Evolutionary conservation across 2,113 vertebrate species (phyloP), one percentile per base, ranked within the genome.

Genomic region (Octodon degus): DNA sequence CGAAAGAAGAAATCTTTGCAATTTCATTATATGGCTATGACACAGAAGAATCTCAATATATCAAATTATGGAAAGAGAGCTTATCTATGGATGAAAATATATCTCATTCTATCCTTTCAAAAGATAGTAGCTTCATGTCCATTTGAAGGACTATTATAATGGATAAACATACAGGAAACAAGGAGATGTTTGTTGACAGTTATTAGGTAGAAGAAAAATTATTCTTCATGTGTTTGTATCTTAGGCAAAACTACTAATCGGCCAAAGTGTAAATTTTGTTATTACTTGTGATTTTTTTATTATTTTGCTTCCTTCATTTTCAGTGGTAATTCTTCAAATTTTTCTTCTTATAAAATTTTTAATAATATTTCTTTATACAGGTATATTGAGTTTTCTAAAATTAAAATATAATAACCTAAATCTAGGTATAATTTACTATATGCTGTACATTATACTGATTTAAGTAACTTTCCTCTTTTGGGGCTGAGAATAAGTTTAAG

Each of bases 161-260:
- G 86, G 5, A 96, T 0, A 8, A 25, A 72, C 27, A 83, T 30
- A 4, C 9, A 91, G 25, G 76, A 90, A 63, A 19, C 88, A 60
- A 76, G 40, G 40, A 87, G 90, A 79, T 58, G 4, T n/a, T 76
- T 24, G 63, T 37, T 76, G 76, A 95, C 24, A 93, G 85, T 70
- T 90, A 94, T 20, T 16, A 83, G 34, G 10, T 30, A 55, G 16
- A 94, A 88, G 90, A 65, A 90, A 79, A 81, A 87, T 9, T 93
- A 70, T 90, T 60, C 27, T 81, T 92, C 67, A 70, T 62, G 40
- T 82, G 37, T 32, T 34, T 90, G 13, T n/a, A 13, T 83, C 40
- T 82, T 37, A 47, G 13, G 47, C 34, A 96, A 92, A 94, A 89
- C 2, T n/a, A 27, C 40, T 91, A 43, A 27, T 14, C 19, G 50